A percentile compares a stretch with the other conserved stretches of the same genome.
Conservation (phyloP, 2,797 vertebrate genomes). For the Oreochromis grahami region DNA sequence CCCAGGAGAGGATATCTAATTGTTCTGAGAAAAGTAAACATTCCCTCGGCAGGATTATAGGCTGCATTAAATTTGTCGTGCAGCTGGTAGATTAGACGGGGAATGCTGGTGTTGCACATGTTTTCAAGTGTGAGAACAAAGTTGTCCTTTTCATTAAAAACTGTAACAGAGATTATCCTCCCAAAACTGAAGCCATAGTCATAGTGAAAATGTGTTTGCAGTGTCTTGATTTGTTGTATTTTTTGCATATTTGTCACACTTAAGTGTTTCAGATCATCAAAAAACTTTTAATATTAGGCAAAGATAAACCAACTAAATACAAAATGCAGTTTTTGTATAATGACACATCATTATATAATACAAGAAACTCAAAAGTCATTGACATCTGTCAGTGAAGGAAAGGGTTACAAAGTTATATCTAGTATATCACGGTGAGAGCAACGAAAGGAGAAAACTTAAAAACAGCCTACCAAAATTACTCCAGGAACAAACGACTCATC, state of each 20-base stretch:
- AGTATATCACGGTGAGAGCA: not conserved
- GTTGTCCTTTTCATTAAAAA: not conserved
- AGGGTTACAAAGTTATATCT: not conserved
- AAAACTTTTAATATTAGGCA: not conserved
- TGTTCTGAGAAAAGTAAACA: not conserved
- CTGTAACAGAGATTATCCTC: not conserved
- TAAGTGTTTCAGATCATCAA: not conserved
- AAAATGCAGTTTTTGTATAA: not conserved
- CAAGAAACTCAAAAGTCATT: not conserved
- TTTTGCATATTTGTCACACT: not conserved
- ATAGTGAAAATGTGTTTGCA: not conserved
- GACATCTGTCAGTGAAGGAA: not conserved
- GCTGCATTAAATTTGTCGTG: not conserved
- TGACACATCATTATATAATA: not conserved
- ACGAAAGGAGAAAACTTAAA: not conserved
- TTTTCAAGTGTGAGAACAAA: not conserved
- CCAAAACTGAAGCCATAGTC: not conserved
- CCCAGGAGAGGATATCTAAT: not conserved
- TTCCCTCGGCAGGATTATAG: not conserved
- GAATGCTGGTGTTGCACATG: not conserved
- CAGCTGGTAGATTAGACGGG: not conserved
- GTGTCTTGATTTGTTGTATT: not conserved
- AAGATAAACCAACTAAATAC: not conserved
- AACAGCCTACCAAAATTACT: not conserved
- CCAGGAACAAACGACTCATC: not conserved